Evolutionary conservation across 2,888 invertebrate species (phyloP), one percentile per base, ranked within the genome.

Genomic region (Helicoverpa assulta): DNA sequence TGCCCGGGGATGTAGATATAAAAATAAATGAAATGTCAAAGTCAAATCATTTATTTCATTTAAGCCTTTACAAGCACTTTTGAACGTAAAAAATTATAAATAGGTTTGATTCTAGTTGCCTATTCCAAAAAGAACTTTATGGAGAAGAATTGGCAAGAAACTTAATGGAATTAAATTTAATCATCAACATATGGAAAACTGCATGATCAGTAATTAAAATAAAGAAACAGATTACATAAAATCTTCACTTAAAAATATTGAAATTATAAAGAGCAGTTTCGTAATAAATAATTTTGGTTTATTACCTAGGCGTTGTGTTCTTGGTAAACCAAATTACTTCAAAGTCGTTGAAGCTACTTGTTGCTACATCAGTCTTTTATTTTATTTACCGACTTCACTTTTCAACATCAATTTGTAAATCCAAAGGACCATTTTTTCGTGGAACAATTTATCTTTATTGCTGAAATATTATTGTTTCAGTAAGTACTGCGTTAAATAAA

Each of bases 311-410:
- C 50, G 43, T 37, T 60, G 55, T 43, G 43, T 60, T 60, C 59
- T 53, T 40, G 19, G 57, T 57, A 54, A 73, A 65, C 56, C 60
- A 53, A 65, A 78, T 74, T 65, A 57, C 33, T 73, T 57, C 43
- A 50, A 71, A 51, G 50, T 63, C 51, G 73, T 78, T 60, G 54
- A 64, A 47, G 29, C 16, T 52, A 16, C 50, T 51, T 50, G 29
- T 57, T 57, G 40, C 19, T 64, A 50, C 57, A 18, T 59, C 50
- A 29, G 14, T 29, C 26, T 52, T 29, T 60, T 37, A 40, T 53
- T 57, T 19, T 76, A n/a, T 51, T 37, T 29, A 69, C 47, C 8
- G 21, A 26, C 18, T 43, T 50, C 3, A 29, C 29, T 69, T 70
- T 50, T 43, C 10, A 40, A 50, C 19, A 54, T 33, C 2, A 37